Base-by-base conservation (phyloP, 2,888 invertebrate genomes). In the Drosophila emarginata region DNA sequence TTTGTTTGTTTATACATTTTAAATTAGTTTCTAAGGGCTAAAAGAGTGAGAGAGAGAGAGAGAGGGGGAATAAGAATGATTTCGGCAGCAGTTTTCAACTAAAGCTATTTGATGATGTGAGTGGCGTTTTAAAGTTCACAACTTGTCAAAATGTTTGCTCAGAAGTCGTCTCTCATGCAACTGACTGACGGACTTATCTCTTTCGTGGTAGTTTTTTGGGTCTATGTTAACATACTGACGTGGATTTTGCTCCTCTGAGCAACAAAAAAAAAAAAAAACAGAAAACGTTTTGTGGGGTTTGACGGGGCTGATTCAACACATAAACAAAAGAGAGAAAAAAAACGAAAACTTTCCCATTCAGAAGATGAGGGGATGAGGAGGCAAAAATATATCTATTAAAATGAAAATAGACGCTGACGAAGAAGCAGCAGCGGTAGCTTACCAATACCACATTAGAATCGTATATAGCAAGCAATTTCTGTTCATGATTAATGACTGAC, bases 81-180 rank as follows among this genome's bases (percentile, higher is more conserved):
- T 79, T 80, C 73, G 69, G 80, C 72, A 79, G 72, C 64, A 65
- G 40, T 64, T 77, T 75, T 58, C 60, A 56, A 64, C 36, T 54
- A 36, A 59, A 61, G 57, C 59, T 67, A 26, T 51, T 61, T 52
- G 39, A 37, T 40, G 52, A 23, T 60, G 26, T 15, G 32, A 59
- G 65, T 86, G 72, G 74, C 79, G 70, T 79, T 79, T 74, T 66
- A 83, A 80, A 81, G 79, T 83, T 88, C 89, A 88, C 89, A 89
- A 88, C 78, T 88, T 89, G 89, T 89, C 88, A 89, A 89, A 87
- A 89, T 83, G 84, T 88, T 84, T 87, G 80, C 68, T 67, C 72
- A 68, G 67, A 75, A 81, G 70, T 79, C 76, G 67, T 45, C 45
- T 45, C 45, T 45, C 45, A 45, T 45, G 21, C 45, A 45, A 21